Conservation (phyloP, 2,113 vertebrate species). For the Ceyx melanurus region DNA sequence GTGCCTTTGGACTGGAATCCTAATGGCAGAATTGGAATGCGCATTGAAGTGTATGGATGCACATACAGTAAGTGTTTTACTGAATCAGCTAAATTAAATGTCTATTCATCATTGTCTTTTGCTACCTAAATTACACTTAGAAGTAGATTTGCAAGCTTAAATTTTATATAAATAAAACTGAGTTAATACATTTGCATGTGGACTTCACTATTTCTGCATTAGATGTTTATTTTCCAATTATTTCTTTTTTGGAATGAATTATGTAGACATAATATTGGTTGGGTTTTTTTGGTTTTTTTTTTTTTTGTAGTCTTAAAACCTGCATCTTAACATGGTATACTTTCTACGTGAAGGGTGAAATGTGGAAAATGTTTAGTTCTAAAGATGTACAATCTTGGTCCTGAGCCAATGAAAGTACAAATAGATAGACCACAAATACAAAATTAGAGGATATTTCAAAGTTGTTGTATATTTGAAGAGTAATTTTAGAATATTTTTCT, state of each 20-base stretch:
- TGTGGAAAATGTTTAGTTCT: not conserved
- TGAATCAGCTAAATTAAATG: not conserved
- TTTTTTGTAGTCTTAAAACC: not conserved
- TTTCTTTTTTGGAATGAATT: not conserved
- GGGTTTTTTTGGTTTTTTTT: no score
- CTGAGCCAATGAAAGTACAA: not conserved
- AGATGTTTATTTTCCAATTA: not conserved
- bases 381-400: not conserved
- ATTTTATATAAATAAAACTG: not conserved
- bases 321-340: not conserved
- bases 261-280: not conserved
- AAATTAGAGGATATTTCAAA: not conserved
- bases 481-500: not conserved
- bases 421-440: not conserved
- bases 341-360: not conserved
- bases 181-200: not conserved
- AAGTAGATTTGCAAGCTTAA: not conserved
- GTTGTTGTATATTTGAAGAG: not conserved
- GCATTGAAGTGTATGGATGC: conserved; percentile 86
- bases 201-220: not conserved
- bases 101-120: not conserved
- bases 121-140: not conserved
- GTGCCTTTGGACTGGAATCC: conserved; percentile 85
- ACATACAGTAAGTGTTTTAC: conserved; percentile 81
- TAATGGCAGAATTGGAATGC: conserved; percentile 85